Evolutionary conservation across 2,113 vertebrate genomes (phyloP).

Genomic region (Diphyllodes magnificus): DNA sequence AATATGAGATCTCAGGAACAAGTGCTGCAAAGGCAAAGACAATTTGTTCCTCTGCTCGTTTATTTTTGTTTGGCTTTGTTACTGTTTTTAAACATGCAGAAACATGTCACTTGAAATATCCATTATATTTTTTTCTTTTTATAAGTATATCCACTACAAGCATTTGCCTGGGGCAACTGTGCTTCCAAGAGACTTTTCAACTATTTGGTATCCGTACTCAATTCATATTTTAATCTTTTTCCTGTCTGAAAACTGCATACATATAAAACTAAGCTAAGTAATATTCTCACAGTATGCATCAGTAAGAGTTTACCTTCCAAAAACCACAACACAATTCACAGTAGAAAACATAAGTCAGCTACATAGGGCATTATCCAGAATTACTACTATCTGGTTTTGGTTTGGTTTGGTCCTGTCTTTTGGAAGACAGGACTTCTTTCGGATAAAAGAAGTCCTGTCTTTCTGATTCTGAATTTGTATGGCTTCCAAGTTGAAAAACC

Average conservation of each 20-base stretch:
- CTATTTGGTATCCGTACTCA: background rate
- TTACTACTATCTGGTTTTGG: background rate
- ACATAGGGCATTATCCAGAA: background rate
- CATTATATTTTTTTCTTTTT: background rate
- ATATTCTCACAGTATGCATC: background rate
- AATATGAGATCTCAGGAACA: background rate
- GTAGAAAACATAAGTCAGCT: background rate
- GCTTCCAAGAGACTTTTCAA: background rate
- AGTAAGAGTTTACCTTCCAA: background rate
- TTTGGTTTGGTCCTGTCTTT: background rate
- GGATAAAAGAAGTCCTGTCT: background rate
- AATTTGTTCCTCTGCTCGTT: background rate
- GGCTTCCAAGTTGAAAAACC: background rate
- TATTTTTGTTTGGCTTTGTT: background rate
- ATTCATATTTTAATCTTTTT: background rate
- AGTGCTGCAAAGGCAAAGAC: background rate
- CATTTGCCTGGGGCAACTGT: background rate
- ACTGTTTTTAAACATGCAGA: background rate
- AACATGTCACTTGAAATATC: background rate
- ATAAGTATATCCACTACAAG: background rate
- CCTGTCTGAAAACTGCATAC: background rate
- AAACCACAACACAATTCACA: background rate
- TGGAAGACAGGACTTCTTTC: too few species aligned
- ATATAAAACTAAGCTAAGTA: background rate
- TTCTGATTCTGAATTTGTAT: background rate